Conservation (phyloP, 2,888 invertebrate species). For the Xanthia icteritia region DNA sequence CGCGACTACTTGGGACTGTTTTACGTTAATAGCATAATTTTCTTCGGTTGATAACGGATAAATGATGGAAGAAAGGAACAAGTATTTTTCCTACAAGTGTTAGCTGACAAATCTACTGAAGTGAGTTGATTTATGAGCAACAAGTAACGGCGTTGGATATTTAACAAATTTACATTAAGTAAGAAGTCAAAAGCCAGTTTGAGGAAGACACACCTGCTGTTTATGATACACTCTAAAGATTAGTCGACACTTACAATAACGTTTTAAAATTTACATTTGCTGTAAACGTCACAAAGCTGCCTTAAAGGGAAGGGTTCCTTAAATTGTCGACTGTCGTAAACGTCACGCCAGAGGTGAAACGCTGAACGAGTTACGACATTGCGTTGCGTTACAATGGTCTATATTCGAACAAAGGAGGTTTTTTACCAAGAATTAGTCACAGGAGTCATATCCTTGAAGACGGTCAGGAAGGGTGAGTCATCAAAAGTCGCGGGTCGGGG, state of each 20-base stretch:
- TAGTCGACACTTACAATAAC: conserved; percentile 28
- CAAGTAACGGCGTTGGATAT: conserved; percentile 39
- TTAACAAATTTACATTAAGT: conserved; percentile 25
- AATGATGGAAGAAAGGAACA: conserved; percentile 32
- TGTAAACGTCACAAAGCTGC: conserved; percentile 12
- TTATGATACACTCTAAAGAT: conserved; percentile 38
- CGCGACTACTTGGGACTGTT: conserved; percentile 62
- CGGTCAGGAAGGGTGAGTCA: conserved; percentile 85
- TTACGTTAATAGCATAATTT: conserved; percentile 60
- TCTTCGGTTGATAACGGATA: conserved; percentile 42
- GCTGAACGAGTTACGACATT: conserved; percentile 68
- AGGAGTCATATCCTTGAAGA: conserved; percentile 82
- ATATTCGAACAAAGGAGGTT: conserved; percentile 81
- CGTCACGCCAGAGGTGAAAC: conserved; percentile 41
- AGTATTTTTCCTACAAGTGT: conserved; percentile 28
- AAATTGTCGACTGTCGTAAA: conserved; percentile 53
- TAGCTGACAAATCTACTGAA: conserved; percentile 17
- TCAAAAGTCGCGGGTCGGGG: conserved; percentile 78
- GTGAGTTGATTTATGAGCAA: conserved; percentile 32
- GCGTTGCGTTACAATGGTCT: conserved; percentile 68
- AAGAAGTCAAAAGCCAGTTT: conserved; percentile 38
- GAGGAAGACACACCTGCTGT: conserved; percentile 36
- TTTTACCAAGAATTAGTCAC: conserved; percentile 80
- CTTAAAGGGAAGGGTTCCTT: conserved; percentile 36
- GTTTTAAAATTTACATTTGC: conserved; percentile 41